Evolutionary conservation across 2,797 vertebrate genomes (phyloP).

Genomic region (Manis javanica): DNA sequence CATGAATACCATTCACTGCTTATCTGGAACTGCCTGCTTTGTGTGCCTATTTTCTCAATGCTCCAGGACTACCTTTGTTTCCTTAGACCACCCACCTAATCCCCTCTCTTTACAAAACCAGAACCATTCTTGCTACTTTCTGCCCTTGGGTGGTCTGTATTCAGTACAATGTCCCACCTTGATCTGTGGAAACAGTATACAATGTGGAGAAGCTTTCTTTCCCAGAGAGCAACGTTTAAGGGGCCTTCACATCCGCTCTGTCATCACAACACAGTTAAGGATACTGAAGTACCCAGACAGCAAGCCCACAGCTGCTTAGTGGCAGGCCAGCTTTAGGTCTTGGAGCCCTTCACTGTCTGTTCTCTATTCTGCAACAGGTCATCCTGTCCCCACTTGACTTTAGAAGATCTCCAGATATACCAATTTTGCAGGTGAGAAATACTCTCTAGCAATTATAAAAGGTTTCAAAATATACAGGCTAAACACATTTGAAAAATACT

Average conservation of each 20-base stretch:
- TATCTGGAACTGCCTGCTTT: background rate
- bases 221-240: background rate
- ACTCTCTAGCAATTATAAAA: conserved; percentile 1
- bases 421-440: background rate
- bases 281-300: background rate
- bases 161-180: background rate
- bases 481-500: conserved; percentile 20
- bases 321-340: background rate
- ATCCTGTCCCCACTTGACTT: background rate
- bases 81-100: background rate
- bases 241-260: background rate
- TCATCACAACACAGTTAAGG: background rate
- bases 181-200: background rate
- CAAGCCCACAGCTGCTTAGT: background rate
- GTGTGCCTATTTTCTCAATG: background rate
- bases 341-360: background rate
- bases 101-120: background rate
- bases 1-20: background rate
- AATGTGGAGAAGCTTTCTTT: background rate
- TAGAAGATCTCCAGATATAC: background rate
- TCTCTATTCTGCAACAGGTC: background rate
- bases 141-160: background rate
- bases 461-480: background rate
- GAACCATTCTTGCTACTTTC: background rate
- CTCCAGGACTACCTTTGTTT: background rate